Evolutionary conservation across 30 jellyfish, hydroid and myxozoan species (phyloP), one percentile per base, ranked within the genome.

Genomic region (Aurelia sp.): DNA sequence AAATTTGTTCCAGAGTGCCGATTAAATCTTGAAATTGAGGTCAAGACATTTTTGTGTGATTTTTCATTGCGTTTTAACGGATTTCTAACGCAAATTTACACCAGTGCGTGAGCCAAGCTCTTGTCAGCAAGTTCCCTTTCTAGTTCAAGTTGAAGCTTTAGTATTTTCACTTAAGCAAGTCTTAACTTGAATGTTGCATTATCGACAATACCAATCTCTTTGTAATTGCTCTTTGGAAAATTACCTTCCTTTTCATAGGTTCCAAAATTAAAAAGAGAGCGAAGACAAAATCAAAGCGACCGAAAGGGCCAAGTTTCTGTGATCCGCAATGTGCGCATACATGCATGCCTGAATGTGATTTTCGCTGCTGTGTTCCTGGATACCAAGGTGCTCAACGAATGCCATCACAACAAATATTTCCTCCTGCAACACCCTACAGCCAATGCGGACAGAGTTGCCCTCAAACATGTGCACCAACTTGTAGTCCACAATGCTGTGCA

Each of bases 281-380:
- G 23, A 85, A 68, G 53, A 85, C 75, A 51, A 76, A 62, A 41
- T 13, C 82, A 3, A 59, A 37, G 18, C 79, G 69, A 41, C 78
- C 91, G 22, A 64, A 66, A 11, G 66, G 40, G 23, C 96, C 95
- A 66, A 96, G 97, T 18, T 71, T 78, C 72, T 91, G 98, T 50
- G 98, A 91, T 60, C 98, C 98, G 1, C 89, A 85, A 35, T 91
- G 98, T 78, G 98, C 91, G 0, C 98, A 91, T 53, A 96, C 91
- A 13, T 91, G 98, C 72, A 91, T 81, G 86, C 98, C 93, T 4
- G 94, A 91, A 30, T 91, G 98, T 59, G 98, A 91, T 50, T 91
- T 91, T 78, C 92, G 98, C 20, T 91, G 98, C 76, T 91, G 98
- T 74, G 82, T 91, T 19, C 98, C 98, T 27, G 90, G 87, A 7